Conservation (phyloP, 53 echinoderm and acorn worm species). For the Temnopleurus reevesii region DNA sequence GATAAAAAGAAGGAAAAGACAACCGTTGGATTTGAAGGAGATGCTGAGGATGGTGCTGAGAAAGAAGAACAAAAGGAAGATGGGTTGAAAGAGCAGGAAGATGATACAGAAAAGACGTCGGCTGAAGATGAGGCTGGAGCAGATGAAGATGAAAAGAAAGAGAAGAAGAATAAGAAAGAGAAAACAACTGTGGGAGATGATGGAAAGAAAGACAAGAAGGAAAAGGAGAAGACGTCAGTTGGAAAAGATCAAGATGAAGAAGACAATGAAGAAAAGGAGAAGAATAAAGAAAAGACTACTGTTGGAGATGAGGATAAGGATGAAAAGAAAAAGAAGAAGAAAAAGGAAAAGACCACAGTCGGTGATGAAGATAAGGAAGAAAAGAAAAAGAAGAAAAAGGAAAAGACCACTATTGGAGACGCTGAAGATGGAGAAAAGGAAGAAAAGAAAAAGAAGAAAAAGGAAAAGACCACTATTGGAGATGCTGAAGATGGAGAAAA, state of each 20-base stretch:
- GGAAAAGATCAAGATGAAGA: background rate
- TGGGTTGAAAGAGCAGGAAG: background rate
- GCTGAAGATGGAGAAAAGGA: background rate
- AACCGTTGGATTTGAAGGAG: background rate
- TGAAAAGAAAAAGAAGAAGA: background rate
- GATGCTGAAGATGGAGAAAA: conserved; percentile 6
- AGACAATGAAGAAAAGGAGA: too few species aligned
- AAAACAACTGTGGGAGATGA: background rate
- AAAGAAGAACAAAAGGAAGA: background rate
- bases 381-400: background rate
- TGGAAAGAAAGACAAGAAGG: background rate
- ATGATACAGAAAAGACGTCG: background rate
- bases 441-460: background rate
- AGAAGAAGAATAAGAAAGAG: background rate
- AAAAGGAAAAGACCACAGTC: background rate
- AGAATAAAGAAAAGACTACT: background rate
- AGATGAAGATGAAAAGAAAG: background rate
- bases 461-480: background rate
- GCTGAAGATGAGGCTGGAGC: background rate
- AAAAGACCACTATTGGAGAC: conserved; percentile 2
- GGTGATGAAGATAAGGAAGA: background rate
- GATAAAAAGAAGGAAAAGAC: background rate
- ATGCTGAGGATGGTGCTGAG: background rate
- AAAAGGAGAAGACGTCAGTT: background rate
- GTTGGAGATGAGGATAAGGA: background rate